These are phyloP conservation scores for Drosophila subobscura DNA, from an alignment of 1,140 invertebrate species.

Conservation along the genomic window DNA sequence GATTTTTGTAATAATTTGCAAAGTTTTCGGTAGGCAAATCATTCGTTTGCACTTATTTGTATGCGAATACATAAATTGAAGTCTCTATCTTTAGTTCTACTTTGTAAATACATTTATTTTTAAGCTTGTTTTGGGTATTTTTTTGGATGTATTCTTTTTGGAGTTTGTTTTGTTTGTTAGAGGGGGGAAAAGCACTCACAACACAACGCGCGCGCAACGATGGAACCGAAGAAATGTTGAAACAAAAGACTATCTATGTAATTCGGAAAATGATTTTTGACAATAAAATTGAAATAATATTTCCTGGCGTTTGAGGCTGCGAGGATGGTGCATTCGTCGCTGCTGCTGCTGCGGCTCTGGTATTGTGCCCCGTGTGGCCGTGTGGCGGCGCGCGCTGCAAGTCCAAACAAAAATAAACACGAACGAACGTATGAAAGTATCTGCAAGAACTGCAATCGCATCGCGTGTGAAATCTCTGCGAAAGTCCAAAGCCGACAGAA, in stretches of 20 bases:
- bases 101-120: not conserved
- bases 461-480: conserved; percentile 83
- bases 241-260: not conserved
- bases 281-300: not conserved
- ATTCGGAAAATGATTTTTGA: conserved; percentile 10
- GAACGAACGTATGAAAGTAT: conserved; percentile 83
- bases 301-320: not conserved
- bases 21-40: too few species aligned
- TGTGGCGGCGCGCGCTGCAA: conserved; percentile 40
- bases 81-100: not conserved
- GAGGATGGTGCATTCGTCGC: not conserved
- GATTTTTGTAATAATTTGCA: too few species aligned
- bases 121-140: not conserved
- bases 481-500: conserved; percentile 80
- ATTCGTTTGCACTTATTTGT: too few species aligned
- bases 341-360: conserved; percentile 19
- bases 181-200: conserved; percentile 9
- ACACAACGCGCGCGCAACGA: conserved; percentile 51
- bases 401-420: conserved; percentile 58
- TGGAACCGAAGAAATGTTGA: conserved; percentile 20
- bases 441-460: conserved; percentile 84
- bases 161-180: not conserved
- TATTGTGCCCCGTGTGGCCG: conserved; percentile 16
- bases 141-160: not conserved
- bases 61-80: too few species aligned